These are phyloP conservation scores for Taeniopygia guttata DNA, from an alignment of 2,797 vertebrate species.

Conservation along the genomic window DNA sequence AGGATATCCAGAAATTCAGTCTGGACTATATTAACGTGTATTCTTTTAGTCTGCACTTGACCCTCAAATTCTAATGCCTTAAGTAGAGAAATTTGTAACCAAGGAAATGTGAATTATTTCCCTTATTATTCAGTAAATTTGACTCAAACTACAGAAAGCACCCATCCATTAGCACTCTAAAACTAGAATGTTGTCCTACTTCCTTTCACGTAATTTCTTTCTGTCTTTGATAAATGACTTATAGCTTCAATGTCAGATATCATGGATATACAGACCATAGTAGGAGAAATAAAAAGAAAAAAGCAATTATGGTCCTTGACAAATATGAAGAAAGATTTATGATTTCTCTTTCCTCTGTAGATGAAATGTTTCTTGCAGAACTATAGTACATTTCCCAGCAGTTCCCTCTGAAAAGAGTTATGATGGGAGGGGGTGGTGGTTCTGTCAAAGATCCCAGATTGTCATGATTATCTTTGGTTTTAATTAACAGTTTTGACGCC, in stretches of 20 bases:
- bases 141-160: slow-evolving; percentile 7
- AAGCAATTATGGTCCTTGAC: neutral
- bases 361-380: neutral
- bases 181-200: neutral
- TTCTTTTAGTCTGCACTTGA: neutral
- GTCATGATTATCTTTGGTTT: neutral
- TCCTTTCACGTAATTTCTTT: neutral
- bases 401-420: neutral
- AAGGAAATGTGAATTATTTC: slow-evolving; percentile 28
- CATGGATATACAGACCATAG: neutral
- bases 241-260: neutral
- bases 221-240: slow-evolving; percentile 27
- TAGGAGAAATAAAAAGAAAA: neutral
- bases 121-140: slow-evolving; percentile 15
- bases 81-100: slow-evolving; percentile 32
- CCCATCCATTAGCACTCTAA: neutral
- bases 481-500: slow-evolving; percentile 2
- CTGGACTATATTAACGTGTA: neutral
- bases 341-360: neutral
- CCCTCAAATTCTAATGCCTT: slow-evolving; percentile 16
- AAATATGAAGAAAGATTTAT: slow-evolving; percentile 18
- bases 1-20: neutral
- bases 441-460: neutral
- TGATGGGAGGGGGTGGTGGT: neutral
- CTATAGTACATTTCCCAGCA: neutral